Conservation (phyloP, 2,888 invertebrate genomes). For the Leptopterna dolabrata region DNA sequence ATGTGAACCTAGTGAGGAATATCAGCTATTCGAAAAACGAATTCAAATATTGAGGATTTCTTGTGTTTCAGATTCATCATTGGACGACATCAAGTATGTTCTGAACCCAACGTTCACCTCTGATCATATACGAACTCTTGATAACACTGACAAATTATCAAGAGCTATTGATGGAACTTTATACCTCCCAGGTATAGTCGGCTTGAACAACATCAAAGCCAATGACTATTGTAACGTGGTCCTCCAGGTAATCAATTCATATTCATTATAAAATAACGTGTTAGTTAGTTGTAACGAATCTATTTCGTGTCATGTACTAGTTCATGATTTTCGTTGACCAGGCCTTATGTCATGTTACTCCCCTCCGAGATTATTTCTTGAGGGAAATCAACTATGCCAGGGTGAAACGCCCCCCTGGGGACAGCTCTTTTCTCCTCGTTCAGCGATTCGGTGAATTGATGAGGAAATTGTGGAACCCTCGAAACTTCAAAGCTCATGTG, state of each 20-base stretch:
- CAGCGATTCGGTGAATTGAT: conserved; percentile 94
- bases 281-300: background rate
- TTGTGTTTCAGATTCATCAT: conserved; percentile 79
- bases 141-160: conserved; percentile 84
- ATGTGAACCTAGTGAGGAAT: too few relatives aligned
- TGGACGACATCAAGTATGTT: conserved; percentile 99
- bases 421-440: conserved; percentile 90
- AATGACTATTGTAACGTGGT: conserved; percentile 99
- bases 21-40: too few relatives aligned
- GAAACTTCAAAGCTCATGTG: conserved; percentile 99
- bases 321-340: conserved; percentile 66
- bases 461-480: conserved; percentile 98
- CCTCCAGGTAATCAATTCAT: conserved; percentile 76
- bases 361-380: conserved; percentile 93
- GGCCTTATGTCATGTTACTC: conserved; percentile 94
- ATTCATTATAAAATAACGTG: background rate
- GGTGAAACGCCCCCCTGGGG: conserved; percentile 93
- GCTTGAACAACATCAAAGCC: conserved; percentile 98
- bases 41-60: background rate
- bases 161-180: conserved; percentile 96
- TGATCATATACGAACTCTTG: conserved; percentile 84
- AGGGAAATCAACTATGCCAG: conserved; percentile 91
- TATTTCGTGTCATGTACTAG: background rate
- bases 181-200: conserved; percentile 97
- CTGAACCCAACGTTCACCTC: conserved; percentile 94